Evolutionary conservation across 2,113 vertebrate species (phyloP).

Genomic region (Isichthys henryi): DNA sequence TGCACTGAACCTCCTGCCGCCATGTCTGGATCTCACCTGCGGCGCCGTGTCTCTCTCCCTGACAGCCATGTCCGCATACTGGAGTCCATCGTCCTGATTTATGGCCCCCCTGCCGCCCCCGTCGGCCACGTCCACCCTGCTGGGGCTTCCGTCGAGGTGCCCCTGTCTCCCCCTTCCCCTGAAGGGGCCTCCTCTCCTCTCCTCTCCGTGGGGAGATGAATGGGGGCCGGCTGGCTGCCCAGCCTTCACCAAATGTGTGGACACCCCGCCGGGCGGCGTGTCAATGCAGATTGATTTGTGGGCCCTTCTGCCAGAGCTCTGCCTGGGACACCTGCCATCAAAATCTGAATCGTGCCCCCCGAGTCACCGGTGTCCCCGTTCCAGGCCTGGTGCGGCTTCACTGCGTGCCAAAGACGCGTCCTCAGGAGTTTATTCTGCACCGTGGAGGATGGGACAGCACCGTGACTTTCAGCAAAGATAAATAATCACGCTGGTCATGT

Average conservation of each 20-base stretch:
- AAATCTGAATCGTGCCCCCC: constrained; percentile 46
- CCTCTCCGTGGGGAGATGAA: constrained; percentile 45
- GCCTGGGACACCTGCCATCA: constrained; percentile 62
- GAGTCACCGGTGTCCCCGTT: constrained; percentile 22
- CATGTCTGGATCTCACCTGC: constrained; percentile 62
- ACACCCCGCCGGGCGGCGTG: constrained; percentile 58
- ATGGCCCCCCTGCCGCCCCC: constrained; percentile 33
- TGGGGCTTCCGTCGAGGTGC: constrained; percentile 7
- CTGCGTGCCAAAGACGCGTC: neutral
- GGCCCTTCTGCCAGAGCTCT: constrained; percentile 45
- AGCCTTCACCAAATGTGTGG: constrained; percentile 61
- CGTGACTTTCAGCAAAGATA: neutral
- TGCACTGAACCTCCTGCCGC: constrained; percentile 62
- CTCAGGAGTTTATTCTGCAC: neutral
- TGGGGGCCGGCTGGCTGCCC: constrained; percentile 41
- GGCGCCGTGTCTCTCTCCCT: constrained; percentile 46
- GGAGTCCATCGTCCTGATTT: constrained; percentile 32
- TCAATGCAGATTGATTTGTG: constrained; percentile 63
- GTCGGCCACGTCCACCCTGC: constrained; percentile 12
- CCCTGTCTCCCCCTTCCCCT: neutral
- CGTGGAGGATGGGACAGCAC: neutral
- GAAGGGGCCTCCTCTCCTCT: constrained; percentile 13
- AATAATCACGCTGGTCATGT: neutral
- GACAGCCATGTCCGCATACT: constrained; percentile 32
- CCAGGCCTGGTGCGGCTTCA: neutral